Base-by-base conservation (phyloP, 2,888 invertebrate species). In the Psylliodes chrysocephalus region DNA sequence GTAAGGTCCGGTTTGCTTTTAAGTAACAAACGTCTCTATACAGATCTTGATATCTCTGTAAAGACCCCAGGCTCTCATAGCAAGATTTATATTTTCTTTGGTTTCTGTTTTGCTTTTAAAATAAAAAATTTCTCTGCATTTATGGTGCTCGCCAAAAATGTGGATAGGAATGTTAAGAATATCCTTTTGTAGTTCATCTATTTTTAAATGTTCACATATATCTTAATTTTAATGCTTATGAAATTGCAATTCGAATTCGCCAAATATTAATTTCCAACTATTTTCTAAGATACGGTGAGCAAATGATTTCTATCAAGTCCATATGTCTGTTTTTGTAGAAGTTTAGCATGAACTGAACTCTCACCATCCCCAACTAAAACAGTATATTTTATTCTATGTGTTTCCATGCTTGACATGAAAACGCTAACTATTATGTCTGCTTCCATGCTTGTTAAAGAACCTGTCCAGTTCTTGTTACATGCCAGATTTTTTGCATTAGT, bases 361-460 rank as follows among this genome's bases (percentile, higher is more conserved):
- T 81, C 80, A 8, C 79, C 79, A 69, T 78, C 79, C n/a, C 77
- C 78, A 8, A 80, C 70, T 33, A 79, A 64, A 57, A 68, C 63
- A 1, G 52, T 67, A 62, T 76, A 80, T 22, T 73, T 72, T 3
- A 79, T 2, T 44, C 69, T 68, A 67, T 79, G 74, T 69, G 72
- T 73, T 19, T 60, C 60, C 5, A 74, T 57, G 56, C 77, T 77
- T 25, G 51, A 25, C 49, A 66, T 64, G 60, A 79, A 80, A 6
- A 75, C 80, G 66, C 78, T 74, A 14, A 69, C 61, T 12, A 79
- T 71, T 8, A 79, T 78, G 42, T 74, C 75, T 1, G 75, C 67
- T 70, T 80, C 79, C 78, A 80, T 80, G 2, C 69, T 57, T n/a
- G 75, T 70, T 0, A 78, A 78, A 12, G 77, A 65, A 1, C 75